Evolutionary conservation across 1,140 invertebrate genomes (phyloP).

Genomic region (Phymastichus coffea): DNA sequence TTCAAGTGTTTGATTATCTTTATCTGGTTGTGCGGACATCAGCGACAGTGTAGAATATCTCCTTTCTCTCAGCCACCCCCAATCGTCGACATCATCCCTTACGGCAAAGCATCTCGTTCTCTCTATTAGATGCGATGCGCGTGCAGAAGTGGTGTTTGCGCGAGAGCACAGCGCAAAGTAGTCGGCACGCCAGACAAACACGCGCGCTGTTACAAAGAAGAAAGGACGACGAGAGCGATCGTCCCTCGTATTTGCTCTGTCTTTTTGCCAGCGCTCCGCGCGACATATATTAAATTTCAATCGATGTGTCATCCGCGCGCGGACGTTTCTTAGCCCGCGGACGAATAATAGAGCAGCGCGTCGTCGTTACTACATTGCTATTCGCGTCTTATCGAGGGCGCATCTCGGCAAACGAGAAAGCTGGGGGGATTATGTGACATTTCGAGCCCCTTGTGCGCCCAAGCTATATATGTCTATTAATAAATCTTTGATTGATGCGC

Average conservation of each 20-base stretch:
- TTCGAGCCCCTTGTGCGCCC: too few relatives aligned
- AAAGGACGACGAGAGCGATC: slow-evolving; percentile 14
- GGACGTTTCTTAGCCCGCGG: background rate
- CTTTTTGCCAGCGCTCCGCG: too few relatives aligned
- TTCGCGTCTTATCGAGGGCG: slow-evolving; percentile 17
- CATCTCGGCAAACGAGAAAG: slow-evolving; percentile 22
- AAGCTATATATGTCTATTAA: too few relatives aligned
- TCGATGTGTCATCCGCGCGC: slow-evolving; percentile 41
- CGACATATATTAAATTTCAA: slow-evolving; percentile 48
- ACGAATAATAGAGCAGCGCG: too few relatives aligned
- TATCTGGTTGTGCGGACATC: background rate
- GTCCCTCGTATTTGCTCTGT: slow-evolving; percentile 40
- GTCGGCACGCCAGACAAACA: slow-evolving; percentile 10
- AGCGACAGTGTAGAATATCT: too few relatives aligned
- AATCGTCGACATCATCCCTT: too few relatives aligned
- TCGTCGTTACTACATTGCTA: slow-evolving; percentile 37
- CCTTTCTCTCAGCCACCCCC: too few relatives aligned
- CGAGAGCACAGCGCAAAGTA: background rate
- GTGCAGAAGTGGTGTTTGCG: slow-evolving; percentile 15
- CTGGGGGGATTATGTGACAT: background rate
- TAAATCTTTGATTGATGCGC: too few relatives aligned
- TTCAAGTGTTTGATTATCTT: background rate
- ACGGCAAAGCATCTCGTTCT: too few relatives aligned
- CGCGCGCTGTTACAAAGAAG: background rate
- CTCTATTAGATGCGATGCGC: too few relatives aligned